A percentile compares a stretch with the other conserved stretches of the same genome.
phyloP scores from a whole-genome alignment of 2,888 invertebrate species.

The Rhagophthalmus giganteus region DNA sequence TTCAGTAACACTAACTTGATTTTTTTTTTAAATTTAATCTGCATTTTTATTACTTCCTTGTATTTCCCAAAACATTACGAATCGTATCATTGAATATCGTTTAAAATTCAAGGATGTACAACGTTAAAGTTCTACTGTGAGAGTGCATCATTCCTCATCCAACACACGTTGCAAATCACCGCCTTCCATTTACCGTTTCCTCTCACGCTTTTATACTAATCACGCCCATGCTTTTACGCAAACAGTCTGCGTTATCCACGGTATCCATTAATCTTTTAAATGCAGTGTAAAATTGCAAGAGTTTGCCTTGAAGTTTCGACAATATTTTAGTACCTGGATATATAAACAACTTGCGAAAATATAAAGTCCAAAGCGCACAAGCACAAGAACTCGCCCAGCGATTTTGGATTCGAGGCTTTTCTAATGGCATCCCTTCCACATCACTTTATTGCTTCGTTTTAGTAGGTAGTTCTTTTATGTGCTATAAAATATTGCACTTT shows the following conservation, averaged over 20 bases:
- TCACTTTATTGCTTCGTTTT: conserved; percentile 9
- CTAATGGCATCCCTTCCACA: no score
- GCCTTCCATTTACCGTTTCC: conserved; percentile 37
- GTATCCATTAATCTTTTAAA: conserved; percentile 24
- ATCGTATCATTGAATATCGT: no score
- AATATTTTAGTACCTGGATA: neutral
- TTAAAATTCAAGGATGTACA: no score
- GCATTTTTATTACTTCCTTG: no score
- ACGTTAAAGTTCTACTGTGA: no score
- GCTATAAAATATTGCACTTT: conserved; percentile 4
- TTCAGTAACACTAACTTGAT: no score
- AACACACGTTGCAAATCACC: conserved; percentile 34
- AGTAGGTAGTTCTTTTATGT: conserved; percentile 11
- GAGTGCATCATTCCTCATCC: conserved; percentile 24
- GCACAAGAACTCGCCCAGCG: no score
- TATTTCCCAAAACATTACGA: no score
- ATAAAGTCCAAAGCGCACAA: no score
- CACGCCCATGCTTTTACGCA: conserved; percentile 38
- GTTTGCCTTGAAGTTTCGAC: conserved; percentile 5
- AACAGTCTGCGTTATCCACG: conserved; percentile 24
- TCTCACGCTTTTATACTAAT: conserved; percentile 36
- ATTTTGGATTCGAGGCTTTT: no score
- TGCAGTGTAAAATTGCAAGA: conserved; percentile 14
- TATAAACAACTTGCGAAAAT: no score
- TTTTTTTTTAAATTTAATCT: no score